Evolutionary conservation across 2,888 invertebrate species (phyloP).

Genomic region (Drosophila subsilvestris): DNA sequence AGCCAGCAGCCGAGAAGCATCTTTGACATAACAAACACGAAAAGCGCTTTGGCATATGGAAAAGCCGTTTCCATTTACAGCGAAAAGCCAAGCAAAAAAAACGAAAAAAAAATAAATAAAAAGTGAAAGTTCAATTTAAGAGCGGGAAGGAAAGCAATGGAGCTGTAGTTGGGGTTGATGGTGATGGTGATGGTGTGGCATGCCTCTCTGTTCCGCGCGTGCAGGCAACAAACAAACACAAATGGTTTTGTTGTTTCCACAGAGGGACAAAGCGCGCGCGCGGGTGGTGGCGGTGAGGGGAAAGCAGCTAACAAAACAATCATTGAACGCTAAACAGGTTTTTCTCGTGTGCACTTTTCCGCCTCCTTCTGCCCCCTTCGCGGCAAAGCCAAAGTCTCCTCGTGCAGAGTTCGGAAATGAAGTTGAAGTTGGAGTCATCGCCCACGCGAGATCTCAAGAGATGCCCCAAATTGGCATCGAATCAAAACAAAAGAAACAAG

Average conservation of each 20-base stretch:
- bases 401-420: constrained; percentile 4
- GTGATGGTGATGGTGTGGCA: constrained; percentile 33
- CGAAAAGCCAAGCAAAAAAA: constrained; percentile 53
- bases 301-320: constrained; percentile 55
- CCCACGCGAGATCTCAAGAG: constrained; percentile 39
- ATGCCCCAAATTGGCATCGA: constrained; percentile 36
- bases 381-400: constrained; percentile 20
- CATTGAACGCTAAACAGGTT: constrained; percentile 77
- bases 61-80: constrained; percentile 56
- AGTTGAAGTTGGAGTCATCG: constrained; percentile 27
- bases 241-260: constrained; percentile 56
- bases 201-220: constrained; percentile 54
- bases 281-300: constrained; percentile 11
- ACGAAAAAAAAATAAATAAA: constrained; percentile 37
- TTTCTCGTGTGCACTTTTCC: constrained; percentile 78
- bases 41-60: constrained; percentile 10
- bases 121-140: constrained; percentile 80
- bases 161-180: constrained; percentile 29
- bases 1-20: constrained; percentile 39
- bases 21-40: constrained; percentile 63
- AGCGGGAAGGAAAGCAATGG: constrained; percentile 44
- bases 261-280: not conserved
- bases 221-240: constrained; percentile 66
- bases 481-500: constrained; percentile 42
- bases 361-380: constrained; percentile 40